Conservation (phyloP, 2,113 vertebrate genomes). For the Dasyurus viverrinus region DNA sequence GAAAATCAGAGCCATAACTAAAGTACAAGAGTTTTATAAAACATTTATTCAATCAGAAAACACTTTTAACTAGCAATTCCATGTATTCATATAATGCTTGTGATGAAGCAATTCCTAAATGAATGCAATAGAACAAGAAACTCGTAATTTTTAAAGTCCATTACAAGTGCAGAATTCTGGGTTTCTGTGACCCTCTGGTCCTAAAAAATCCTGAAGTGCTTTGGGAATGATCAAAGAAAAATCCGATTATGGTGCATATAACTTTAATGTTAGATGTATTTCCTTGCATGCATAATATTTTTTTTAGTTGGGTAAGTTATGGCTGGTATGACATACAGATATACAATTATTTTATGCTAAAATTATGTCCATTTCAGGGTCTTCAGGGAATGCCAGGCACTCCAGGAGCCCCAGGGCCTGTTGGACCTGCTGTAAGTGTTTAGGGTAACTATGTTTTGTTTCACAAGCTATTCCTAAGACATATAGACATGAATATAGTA, state of each 20-base stretch:
- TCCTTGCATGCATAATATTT: neutral
- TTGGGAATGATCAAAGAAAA: neutral
- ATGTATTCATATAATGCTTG: neutral
- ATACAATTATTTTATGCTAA: slow-evolving; percentile 29
- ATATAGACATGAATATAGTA: neutral
- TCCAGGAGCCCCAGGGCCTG: slow-evolving; percentile 88
- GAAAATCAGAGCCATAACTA: neutral
- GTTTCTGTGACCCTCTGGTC: neutral
- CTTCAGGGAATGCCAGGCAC: slow-evolving; percentile 90
- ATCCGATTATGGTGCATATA: neutral
- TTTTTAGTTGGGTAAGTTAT: slow-evolving; percentile 7
- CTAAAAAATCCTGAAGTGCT: slow-evolving; percentile 6
- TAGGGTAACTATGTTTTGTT: neutral
- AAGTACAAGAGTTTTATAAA: neutral
- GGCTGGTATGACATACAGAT: neutral
- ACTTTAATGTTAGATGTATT: neutral
- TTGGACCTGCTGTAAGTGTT: slow-evolving; percentile 89
- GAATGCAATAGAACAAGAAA: neutral
- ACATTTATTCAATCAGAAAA: neutral
- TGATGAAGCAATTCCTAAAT: neutral
- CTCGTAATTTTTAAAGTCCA: neutral
- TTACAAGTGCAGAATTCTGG: neutral
- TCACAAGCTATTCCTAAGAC: neutral
- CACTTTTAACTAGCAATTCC: neutral
- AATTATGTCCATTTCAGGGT: slow-evolving; percentile 85